phyloP scores from a whole-genome alignment of 2,888 invertebrate species.

The Zhengitettix transpicula region DNA sequence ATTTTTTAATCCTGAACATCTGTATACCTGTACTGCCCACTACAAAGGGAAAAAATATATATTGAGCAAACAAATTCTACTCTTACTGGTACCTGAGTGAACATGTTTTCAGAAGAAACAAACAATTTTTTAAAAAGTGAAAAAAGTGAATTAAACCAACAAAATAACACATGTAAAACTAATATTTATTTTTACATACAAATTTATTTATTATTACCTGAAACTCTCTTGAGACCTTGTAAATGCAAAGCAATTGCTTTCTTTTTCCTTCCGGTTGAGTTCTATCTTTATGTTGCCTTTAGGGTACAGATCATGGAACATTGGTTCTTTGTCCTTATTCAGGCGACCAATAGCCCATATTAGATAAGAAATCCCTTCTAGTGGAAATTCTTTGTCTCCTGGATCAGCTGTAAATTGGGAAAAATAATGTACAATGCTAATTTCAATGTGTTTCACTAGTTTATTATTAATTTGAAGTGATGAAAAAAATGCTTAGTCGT shows the following conservation, averaged over 20 bases:
- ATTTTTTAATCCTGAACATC: no score
- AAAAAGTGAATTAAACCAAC: background rate
- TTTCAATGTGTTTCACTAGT: no score
- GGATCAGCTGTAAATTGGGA: slow-evolving; percentile 42
- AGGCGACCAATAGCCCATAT: slow-evolving; percentile 76
- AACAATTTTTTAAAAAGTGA: background rate
- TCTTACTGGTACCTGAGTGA: no score
- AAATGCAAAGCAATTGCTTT: slow-evolving; percentile 59
- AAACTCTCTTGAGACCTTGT: slow-evolving; percentile 26
- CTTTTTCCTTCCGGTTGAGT: slow-evolving; percentile 44
- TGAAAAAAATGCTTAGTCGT: background rate
- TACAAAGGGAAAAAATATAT: no score
- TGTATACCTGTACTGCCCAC: no score
- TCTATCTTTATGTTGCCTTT: slow-evolving; percentile 49
- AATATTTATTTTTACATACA: slow-evolving; percentile 30
- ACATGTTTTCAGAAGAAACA: no score
- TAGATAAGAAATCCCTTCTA: slow-evolving; percentile 41
- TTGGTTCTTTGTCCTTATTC: slow-evolving; percentile 60
- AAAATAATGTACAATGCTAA: background rate
- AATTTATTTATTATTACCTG: slow-evolving; percentile 23
- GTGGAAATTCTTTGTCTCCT: slow-evolving; percentile 55
- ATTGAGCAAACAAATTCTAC: no score
- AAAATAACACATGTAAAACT: no score
- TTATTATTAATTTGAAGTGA: no score
- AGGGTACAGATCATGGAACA: slow-evolving; percentile 67